Evolutionary conservation across 2,113 vertebrate species (phyloP).

Genomic region (Notothenia rossii): DNA sequence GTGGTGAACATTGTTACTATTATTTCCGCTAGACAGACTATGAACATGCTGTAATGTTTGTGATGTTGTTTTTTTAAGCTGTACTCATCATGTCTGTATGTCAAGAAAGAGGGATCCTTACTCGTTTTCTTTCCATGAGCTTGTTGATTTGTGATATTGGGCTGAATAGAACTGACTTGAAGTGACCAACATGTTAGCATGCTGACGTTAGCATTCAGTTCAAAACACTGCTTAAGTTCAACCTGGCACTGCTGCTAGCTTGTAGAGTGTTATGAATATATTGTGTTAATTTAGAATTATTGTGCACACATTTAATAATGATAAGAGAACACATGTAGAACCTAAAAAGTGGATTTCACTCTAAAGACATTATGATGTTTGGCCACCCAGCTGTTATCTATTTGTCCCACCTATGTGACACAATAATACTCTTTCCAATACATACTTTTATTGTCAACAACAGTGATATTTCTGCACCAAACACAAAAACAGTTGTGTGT

Average conservation of each 20-base stretch:
- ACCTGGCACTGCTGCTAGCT: neutral
- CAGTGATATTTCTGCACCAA: constrained; percentile 17
- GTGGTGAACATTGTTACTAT: neutral
- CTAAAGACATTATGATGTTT: constrained; percentile 21
- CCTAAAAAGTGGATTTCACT: constrained; percentile 21
- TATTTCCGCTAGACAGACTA: no score
- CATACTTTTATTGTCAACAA: constrained; percentile 46
- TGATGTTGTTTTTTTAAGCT: no score
- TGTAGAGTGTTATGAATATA: neutral
- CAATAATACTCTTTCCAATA: constrained; percentile 23
- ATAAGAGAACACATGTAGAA: constrained; percentile 3
- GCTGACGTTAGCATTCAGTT: no score
- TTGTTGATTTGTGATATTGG: no score
- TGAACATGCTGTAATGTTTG: no score
- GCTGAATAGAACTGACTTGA: no score
- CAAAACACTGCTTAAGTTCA: no score
- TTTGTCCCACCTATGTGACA: constrained; percentile 5
- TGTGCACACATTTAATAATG: constrained; percentile 9
- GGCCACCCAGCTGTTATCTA: constrained; percentile 4
- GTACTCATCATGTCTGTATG: no score
- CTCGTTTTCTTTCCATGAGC: no score
- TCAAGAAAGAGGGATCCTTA: no score
- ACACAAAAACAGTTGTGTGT: constrained; percentile 42
- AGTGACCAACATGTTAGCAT: no score
- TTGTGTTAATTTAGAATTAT: constrained; percentile 5